These are phyloP conservation scores for Sialia sialis DNA, from an alignment of 2,113 vertebrate genomes.

Conservation along the genomic window DNA sequence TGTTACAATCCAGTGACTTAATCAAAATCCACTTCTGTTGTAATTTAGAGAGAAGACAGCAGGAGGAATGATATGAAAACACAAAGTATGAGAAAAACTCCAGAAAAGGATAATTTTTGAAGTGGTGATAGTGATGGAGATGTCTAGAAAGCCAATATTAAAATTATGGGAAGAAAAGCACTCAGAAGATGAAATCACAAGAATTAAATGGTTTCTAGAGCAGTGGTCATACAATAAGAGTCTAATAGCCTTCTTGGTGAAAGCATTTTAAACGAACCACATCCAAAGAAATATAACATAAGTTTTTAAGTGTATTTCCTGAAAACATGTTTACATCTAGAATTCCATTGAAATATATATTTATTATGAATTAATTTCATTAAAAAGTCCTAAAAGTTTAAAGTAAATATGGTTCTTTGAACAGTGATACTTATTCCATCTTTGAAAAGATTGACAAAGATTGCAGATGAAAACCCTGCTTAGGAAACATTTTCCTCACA, in stretches of 20 bases:
- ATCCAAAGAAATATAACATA: background rate
- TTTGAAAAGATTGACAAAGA: background rate
- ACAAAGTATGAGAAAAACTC: background rate
- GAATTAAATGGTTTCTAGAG: background rate
- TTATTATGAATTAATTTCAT: background rate
- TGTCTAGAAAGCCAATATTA: background rate
- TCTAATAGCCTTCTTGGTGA: background rate
- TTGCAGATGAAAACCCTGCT: background rate
- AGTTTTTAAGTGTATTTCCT: background rate
- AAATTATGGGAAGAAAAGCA: background rate
- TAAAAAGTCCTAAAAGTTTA: background rate
- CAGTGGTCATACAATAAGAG: background rate
- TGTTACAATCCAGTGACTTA: background rate
- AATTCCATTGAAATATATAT: background rate
- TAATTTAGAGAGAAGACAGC: background rate
- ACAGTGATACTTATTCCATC: accelerated
- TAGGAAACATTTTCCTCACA: background rate
- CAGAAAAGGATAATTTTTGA: background rate
- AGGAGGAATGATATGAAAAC: background rate
- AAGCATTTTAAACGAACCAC: background rate
- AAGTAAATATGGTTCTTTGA: background rate
- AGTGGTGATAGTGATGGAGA: background rate
- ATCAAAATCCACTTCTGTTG: background rate
- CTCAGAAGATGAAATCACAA: background rate
- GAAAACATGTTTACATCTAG: background rate